Evolutionary conservation across 2,797 vertebrate species (phyloP).

Genomic region (Erpetoichthys calabaricus): DNA sequence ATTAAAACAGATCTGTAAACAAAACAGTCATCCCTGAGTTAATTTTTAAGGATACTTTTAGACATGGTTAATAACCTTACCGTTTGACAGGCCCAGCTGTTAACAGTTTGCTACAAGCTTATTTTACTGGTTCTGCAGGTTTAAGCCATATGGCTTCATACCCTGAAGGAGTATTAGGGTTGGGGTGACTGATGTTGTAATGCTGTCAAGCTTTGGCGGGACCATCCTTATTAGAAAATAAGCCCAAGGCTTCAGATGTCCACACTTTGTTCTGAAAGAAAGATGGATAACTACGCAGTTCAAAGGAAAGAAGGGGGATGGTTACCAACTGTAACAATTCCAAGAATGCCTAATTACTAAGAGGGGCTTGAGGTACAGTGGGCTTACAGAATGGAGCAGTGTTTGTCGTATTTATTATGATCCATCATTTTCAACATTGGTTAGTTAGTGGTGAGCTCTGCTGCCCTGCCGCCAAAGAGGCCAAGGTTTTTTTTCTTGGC

Average conservation of each 20-base stretch:
- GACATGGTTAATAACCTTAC: neutral
- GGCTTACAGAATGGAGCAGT: too few species aligned
- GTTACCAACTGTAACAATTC: too few species aligned
- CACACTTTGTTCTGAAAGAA: constrained; percentile 21
- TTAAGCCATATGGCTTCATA: constrained; percentile 13
- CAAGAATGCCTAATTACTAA: too few species aligned
- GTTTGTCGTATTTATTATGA: too few species aligned
- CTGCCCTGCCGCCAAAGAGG: too few species aligned
- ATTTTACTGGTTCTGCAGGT: neutral
- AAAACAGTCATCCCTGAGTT: too few species aligned
- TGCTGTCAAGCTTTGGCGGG: constrained; percentile 25
- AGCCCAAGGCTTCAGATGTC: constrained; percentile 19
- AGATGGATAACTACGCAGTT: constrained; percentile 29
- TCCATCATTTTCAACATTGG: too few species aligned
- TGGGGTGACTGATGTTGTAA: neutral
- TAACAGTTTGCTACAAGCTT: constrained; percentile 1
- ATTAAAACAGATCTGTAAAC: too few species aligned
- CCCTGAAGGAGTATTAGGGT: constrained; percentile 8
- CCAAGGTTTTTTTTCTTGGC: too few species aligned
- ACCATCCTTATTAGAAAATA: constrained; percentile 21
- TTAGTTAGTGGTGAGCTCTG: too few species aligned
- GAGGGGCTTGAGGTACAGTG: too few species aligned
- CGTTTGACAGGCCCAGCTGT: neutral
- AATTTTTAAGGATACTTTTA: too few species aligned
- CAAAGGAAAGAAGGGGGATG: constrained; percentile 25